Evolutionary conservation across 1,140 invertebrate genomes (phyloP), one percentile per base, ranked within the genome.

Genomic region (Drosophila kepulauana): DNA sequence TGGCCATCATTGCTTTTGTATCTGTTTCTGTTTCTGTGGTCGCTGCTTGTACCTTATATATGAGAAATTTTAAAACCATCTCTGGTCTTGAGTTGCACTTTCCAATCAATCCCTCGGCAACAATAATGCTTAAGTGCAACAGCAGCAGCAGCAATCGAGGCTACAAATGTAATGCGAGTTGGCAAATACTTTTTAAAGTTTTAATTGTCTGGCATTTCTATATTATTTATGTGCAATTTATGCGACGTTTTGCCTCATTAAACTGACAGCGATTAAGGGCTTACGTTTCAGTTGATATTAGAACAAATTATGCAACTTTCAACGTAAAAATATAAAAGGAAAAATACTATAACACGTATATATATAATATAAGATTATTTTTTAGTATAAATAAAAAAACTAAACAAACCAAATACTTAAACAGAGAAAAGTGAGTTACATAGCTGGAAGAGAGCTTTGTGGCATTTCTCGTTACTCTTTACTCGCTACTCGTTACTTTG

Each of bases 21-120:
- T 77, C 51, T 38, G 33, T 25, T 20, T 20, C 20, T 20, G 20
- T 20, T 25, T 25, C 33, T 70, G 76, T 68, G 54, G 46, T 51
- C 69, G 13, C n/a, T 15, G 13, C n/a, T 33, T 65, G 52, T 30
- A 10, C n/a, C 67, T 46, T 49, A 70, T 13, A 61, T 58, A 13
- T 38, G 38, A 25, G 20, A 5, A 16, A 43, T 45, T 66, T 28
- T 45, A 13, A 41, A 10, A 10, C 35, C 10, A 38, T 10, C 38
- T 8, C n/a, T 33, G 13, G 8, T 7, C n/a, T 33, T 46, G 15
- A 38, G 13, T 57, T 74, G 68, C 56, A 78, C 79, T 58, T 78
- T 78, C 61, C 80, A 79, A 82, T 82, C 81, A 80, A 82, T 82
- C 68, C 65, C 74, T 62, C 45, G 67, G 66, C 75, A 75, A 56